phyloP scores from a whole-genome alignment of 2,888 invertebrate species.

The Ecdyonurus torrentis region DNA sequence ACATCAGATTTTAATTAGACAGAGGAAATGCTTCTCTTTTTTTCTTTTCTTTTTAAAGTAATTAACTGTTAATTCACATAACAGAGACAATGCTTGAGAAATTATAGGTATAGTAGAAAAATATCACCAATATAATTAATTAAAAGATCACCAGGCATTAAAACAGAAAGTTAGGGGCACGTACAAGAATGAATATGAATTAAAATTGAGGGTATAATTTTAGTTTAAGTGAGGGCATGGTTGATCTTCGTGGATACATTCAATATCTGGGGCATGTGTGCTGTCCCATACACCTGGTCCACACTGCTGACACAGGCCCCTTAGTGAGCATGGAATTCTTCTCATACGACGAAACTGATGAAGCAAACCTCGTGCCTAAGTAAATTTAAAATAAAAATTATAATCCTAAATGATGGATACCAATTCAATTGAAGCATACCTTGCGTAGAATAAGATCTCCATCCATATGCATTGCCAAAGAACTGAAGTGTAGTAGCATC shows the following conservation, averaged over 20 bases:
- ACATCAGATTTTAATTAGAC: no score
- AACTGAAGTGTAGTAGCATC: constrained; percentile 88
- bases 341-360: constrained; percentile 79
- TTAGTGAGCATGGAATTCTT: constrained; percentile 76
- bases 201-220: no score
- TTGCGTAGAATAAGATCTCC: constrained; percentile 77
- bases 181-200: no score
- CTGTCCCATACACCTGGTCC: constrained; percentile 94
- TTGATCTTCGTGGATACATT: constrained; percentile 36
- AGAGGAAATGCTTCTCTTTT: no score
- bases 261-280: constrained; percentile 70
- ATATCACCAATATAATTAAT: no score
- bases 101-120: no score
- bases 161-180: no score
- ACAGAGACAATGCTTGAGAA: no score
- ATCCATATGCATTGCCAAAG: constrained; percentile 95
- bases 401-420: background rate
- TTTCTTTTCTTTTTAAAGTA: no score
- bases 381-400: constrained; percentile 5
- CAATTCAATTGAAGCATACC: constrained; percentile 21
- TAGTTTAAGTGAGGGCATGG: background rate
- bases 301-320: constrained; percentile 72
- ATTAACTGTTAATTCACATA: no score
- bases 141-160: no score
- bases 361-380: constrained; percentile 66